Percentiles rank a stretch among this genome's conserved stretches.
Conservation (phyloP, 2,113 vertebrate genomes). For the Ahaetulla prasina region DNA sequence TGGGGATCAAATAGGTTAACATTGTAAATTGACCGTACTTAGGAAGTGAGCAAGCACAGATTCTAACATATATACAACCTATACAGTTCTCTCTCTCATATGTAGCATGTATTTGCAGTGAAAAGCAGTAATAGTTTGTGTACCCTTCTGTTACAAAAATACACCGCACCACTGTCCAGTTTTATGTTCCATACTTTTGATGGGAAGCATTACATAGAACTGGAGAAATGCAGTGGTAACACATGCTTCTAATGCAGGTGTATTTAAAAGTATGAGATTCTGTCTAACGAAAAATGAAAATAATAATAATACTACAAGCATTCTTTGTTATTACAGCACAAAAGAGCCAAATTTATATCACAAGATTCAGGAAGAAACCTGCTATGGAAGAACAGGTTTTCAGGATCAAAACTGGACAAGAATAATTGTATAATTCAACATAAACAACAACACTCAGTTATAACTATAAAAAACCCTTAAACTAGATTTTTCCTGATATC, state of each 20-base stretch:
- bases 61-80: not conserved
- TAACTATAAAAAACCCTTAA: not conserved
- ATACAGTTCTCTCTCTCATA: not conserved
- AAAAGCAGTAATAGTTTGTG: not conserved
- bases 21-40: not conserved
- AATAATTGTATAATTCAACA: not conserved
- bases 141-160: not conserved
- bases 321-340: not conserved
- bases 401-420: not conserved
- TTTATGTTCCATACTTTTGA: constrained; percentile 9
- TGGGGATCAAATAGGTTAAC: not conserved
- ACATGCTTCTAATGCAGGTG: not conserved
- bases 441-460: not conserved
- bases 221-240: constrained; percentile 7
- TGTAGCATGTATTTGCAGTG: not conserved
- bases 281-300: not conserved
- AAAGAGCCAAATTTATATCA: not conserved
- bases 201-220: constrained; percentile 12
- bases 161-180: not conserved
- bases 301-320: not conserved
- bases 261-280: not conserved
- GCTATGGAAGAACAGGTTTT: not conserved
- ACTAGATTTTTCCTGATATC: not conserved
- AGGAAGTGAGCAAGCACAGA: not conserved
- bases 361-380: not conserved